Percentiles rank a stretch among this genome's conserved stretches.
These are phyloP conservation scores for Cepaea nemoralis DNA, from an alignment of 1,140 invertebrate species.

Conservation along the genomic window DNA sequence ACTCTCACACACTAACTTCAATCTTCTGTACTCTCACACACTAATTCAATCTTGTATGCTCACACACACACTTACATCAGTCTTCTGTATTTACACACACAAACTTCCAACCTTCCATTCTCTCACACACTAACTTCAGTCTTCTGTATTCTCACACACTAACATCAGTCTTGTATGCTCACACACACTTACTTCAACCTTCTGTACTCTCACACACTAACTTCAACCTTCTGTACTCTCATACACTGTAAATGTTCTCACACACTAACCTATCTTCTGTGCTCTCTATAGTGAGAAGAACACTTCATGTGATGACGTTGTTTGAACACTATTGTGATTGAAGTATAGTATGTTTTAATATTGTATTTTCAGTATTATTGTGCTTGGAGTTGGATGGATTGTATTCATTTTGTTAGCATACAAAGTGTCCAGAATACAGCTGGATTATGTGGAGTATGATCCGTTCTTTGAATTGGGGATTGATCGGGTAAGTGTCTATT, in stretches of 20 bases:
- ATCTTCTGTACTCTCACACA: too few species aligned
- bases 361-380: conserved; percentile 76
- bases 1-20: too few species aligned
- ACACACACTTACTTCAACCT: not conserved
- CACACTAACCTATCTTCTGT: not conserved
- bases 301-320: not conserved
- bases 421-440: conserved; percentile 97
- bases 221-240: too few species aligned
- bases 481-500: conserved; percentile 81
- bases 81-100: too few species aligned
- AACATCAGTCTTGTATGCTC: too few species aligned
- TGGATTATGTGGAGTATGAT: conserved; percentile 98
- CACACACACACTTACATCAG: too few species aligned
- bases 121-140: too few species aligned
- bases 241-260: not conserved
- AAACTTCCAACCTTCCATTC: too few species aligned
- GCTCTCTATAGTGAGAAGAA: not conserved
- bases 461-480: conserved; percentile 96
- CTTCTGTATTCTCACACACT: too few species aligned
- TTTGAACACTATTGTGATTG: conserved; percentile 45
- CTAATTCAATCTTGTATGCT: too few species aligned
- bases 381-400: conserved; percentile 88
- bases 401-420: conserved; percentile 89
- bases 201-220: too few species aligned
- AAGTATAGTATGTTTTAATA: conserved; percentile 38